Base-by-base conservation (phyloP, 2,888 invertebrate genomes). In the Minunthozetes semirufus region DNA sequence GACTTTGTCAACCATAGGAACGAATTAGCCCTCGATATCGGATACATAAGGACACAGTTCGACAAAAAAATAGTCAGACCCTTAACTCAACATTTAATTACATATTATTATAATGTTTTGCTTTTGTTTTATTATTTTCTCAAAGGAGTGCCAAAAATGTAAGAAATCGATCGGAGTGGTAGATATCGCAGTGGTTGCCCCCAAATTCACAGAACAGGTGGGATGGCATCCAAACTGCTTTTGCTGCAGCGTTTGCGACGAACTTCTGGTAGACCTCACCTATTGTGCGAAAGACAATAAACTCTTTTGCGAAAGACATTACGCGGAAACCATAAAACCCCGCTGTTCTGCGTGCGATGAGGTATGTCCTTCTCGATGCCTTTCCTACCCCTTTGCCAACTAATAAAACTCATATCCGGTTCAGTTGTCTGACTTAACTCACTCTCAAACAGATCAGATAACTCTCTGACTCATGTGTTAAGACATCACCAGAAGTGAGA, bases 321-420 rank as follows among this genome's bases (percentile, higher is more conserved):
- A 96, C 84, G 95, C 96, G 72, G 97, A 99, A 84, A 88, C 91
- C 81, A 87, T 97, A 82, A 94, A 95, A 84, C 96, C 98, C 19
- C 87, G 98, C 80, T 98, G 98, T 84, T 89, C 93, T 78, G 92
- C 94, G 80, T 99, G 98, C 85, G 97, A 98, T 85, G 98, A 99
- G 92, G 98, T 99, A 83, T 87, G 90, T 86, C 15, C 9, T 61
- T 13, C 6, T 42, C 13, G 42, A 42, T 48, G 15, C 13, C 48
- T 48, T 13, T 17, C 13, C n/a, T 3, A 48, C 13, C 13, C 48
- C 48, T 11, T 19, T 11, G 3, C 17, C 11, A 3, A 4, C 50
- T 15, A 53, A 63, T 29, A 19, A 15, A 50, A n/a, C 50, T 50
- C 11, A 19, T 50, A 50, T n/a, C 50, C 50, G 33, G 33, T 33